Evolutionary conservation across 2,888 invertebrate species (phyloP), one percentile per base, ranked within the genome.

Genomic region (Drosophila formosana): DNA sequence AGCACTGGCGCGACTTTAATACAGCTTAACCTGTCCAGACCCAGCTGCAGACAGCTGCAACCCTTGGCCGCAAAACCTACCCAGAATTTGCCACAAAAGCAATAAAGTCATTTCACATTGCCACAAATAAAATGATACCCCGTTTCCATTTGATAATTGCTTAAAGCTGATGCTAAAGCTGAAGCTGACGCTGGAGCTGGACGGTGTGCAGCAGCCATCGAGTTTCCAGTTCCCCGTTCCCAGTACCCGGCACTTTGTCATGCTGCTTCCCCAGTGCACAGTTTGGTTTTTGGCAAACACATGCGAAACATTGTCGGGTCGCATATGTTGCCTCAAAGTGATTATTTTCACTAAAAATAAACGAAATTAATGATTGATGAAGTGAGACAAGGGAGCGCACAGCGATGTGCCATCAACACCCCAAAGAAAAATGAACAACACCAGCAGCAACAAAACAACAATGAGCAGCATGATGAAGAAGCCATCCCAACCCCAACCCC

Each of bases 301-400:
- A 83, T 83, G 82, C 86, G 86, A 85, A 82, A 73, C 69, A 50
- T 26, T 64, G 56, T 32, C 56, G 70, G 86, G 71, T 70, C 86
- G 72, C 86, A 83, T 83, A 86, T 83, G 86, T 80, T 84, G 80
- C 78, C 86, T 56, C 81, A 82, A 81, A 86, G 86, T 83, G 83
- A 83, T 86, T 83, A 83, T 83, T 86, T 82, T 76, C 83, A 86
- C 86, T 83, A 83, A 86, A 83, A 83, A 83, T 83, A 83, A 83
- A 83, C 83, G 83, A 76, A 83, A 86, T 86, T 70, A 86, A 83
- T 83, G 83, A 83, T 83, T 83, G 83, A 83, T 83, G 86, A 86
- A 86, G 81, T 82, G 86, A 70, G 86, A 80, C 82, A 80, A 85
- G 82, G 86, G 82, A 85, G 30, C 30, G 78, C 72, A 61, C 60